Evolutionary conservation across 2,113 vertebrate genomes (phyloP), one percentile per base, ranked within the genome.

Genomic region (Herpailurus yagouaroundi): DNA sequence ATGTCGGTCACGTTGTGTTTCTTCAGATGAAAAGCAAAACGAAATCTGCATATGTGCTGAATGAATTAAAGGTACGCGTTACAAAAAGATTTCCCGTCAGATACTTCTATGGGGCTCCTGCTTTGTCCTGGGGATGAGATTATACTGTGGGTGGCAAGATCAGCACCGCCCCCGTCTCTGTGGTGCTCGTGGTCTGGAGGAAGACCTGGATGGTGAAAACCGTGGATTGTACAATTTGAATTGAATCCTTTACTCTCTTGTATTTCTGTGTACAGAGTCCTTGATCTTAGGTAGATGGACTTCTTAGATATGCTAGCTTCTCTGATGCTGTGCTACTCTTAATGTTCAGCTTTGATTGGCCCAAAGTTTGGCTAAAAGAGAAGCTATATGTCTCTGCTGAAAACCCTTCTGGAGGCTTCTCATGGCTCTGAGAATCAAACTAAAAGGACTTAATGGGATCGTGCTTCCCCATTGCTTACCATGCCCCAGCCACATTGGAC

Each of bases 131-230:
- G 36, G 48, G 68, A 71, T 5, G 2, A 18, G 27, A 36, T 2
- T 0, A 23, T n/a, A 25, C 33, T 2, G 0, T 23, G 7, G 66
- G 33, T 82, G 11, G 27, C 1, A 1, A n/a, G 68, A 33, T 33
- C 16, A 12, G 11, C 25, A 21, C 0, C 0, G 10, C 45, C 21
- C 13, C 41, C 1, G 4, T 45, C 13, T 57, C 36, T 27, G 1
- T 7, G 31, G 45, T 23, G 8, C n/a, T 36, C 18, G 0, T 6
- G 31, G 36, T 23, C 38, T 38, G 3, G 73, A 50, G 45, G 36
- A 83, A 33, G 10, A 80, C n/a, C 18, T 4, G 21, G n/a, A n/a
- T 8, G 3, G 41, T n/a, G 15, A 29, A n/a, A 76, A 27, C 38
- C 7, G 1, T 21, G 19, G 16, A 19, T 45, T 52, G 25, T 68